These are phyloP conservation scores for Galemys pyrenaicus DNA, from an alignment of 2,113 vertebrate genomes.

Conservation along the genomic window DNA sequence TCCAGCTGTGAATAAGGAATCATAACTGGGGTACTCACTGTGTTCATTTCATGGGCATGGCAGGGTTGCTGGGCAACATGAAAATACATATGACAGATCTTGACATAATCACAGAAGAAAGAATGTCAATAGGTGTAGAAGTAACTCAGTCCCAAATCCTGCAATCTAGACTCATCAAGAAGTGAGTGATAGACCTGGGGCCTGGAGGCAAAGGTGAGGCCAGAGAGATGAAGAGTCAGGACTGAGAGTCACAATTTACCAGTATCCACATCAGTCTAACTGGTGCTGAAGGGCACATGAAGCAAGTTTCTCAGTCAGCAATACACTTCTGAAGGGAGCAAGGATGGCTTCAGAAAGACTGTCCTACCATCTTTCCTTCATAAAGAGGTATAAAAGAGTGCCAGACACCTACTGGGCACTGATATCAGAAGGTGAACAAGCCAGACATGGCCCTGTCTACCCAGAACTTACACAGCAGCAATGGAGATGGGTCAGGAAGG, in stretches of 20 bases:
- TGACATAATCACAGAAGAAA: background rate
- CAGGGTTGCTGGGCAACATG: background rate
- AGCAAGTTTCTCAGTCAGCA: background rate
- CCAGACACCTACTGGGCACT: background rate
- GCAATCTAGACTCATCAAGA: background rate
- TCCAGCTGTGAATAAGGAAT: background rate
- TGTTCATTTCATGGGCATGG: background rate
- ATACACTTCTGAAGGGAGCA: background rate
- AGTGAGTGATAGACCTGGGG: background rate
- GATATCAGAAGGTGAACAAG: background rate
- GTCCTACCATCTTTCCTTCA: background rate
- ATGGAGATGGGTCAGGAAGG: background rate
- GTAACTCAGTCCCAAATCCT: background rate
- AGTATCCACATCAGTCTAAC: background rate
- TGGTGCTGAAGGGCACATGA: background rate
- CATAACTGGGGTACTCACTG: background rate
- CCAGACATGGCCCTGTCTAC: background rate
- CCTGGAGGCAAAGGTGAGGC: background rate
- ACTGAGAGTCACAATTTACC: background rate
- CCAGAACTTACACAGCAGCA: background rate
- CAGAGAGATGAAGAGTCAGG: background rate
- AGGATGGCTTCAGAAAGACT: background rate
- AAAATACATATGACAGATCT: background rate
- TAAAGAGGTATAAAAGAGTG: too few species aligned
- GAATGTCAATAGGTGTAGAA: background rate